A percentile compares a stretch with the other conserved stretches of the same genome.
Conservation (phyloP, 1,140 invertebrate genomes). For the Aphis craccivora region DNA sequence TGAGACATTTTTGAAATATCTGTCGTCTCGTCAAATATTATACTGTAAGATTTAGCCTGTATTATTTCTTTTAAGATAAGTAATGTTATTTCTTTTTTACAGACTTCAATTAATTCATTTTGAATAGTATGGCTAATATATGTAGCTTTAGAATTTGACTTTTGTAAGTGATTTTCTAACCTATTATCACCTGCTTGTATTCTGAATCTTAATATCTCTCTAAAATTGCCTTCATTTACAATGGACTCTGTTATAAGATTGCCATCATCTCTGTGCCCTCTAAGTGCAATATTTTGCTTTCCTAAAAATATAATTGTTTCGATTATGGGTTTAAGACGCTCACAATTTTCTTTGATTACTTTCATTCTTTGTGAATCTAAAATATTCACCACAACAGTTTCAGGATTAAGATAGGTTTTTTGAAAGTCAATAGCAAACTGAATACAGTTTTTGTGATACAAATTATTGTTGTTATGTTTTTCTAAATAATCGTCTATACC, state of each 20-base stretch:
- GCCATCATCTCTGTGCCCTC: background rate
- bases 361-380: background rate
- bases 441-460: background rate
- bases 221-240: background rate
- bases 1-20: background rate
- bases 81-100: background rate
- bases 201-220: background rate
- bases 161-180: background rate
- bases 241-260: background rate
- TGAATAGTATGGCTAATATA: background rate
- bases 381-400: background rate
- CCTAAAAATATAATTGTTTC: background rate
- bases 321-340: background rate
- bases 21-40: background rate
- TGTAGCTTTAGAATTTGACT: background rate
- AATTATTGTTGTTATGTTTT: background rate
- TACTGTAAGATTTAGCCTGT: background rate
- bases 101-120: constrained; percentile 6
- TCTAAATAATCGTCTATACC: background rate
- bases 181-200: background rate
- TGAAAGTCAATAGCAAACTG: background rate
- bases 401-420: background rate
- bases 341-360: background rate
- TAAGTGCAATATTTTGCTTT: background rate
- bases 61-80: background rate